Base-by-base conservation (phyloP, 2,113 vertebrate species). In the Dascyllus trimaculatus region DNA sequence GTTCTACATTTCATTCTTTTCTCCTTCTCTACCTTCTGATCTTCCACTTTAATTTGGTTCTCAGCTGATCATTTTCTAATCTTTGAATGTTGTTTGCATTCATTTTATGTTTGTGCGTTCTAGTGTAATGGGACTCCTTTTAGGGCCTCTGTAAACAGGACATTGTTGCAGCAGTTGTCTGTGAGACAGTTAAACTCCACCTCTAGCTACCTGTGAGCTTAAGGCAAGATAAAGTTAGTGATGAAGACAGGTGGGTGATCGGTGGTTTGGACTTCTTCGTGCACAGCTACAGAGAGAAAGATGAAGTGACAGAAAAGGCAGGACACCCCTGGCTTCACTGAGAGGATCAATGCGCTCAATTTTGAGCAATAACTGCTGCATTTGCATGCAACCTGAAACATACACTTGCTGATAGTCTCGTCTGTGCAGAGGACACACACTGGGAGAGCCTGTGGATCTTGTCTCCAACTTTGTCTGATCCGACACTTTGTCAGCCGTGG, bases 351-450 rank as follows among this genome's bases (percentile, higher is more conserved):
- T 19, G 17, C 56, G 54, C 25, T 40, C n/a, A 51, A 62, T 64
- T 56, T 66, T 1, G 53, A 32, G 45, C 53, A 54, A 22, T 24
- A 52, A 40, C 45, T 71, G 64, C 78, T 4, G 26, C 38, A 29
- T 64, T 76, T 69, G 43, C 25, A 25, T 80, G 68, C 71, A 85
- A 82, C 75, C 72, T 48, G 61, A 88, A 68, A 81, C 69, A 22
- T 51, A 52, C 57, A 71, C 71, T 53, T 35, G n/a, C 71, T 69
- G 59, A 71, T 82, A 54, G 52, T 73, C 61, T n/a, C 77, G 54
- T 75, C 38, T 60, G 68, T 58, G 73, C 24, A 57, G 49, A 78
- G 40, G 13, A 15, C 53, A 26, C 63, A 53, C 51, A 46, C 63
- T 40, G 46, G 57, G 2, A 71, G 45, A 67, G 72, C 35, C 68